These are phyloP conservation scores for Halesus radiatus DNA, from an alignment of 1,140 invertebrate species.

Conservation along the genomic window DNA sequence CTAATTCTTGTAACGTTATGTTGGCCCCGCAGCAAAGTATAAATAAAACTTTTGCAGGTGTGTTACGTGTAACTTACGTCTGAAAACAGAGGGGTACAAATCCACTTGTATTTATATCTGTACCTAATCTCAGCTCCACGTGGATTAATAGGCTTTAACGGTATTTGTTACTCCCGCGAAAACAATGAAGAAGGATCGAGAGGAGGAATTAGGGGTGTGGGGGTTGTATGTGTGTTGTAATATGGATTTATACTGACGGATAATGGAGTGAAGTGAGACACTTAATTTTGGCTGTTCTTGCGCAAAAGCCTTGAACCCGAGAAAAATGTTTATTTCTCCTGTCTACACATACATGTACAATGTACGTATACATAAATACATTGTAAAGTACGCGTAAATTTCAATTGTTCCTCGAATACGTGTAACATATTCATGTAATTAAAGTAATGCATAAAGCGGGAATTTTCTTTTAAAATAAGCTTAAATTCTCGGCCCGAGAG, in stretches of 20 bases:
- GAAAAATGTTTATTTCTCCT: background rate
- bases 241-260: constrained; percentile 2
- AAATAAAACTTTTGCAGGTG: too few relatives aligned
- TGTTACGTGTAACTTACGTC: too few relatives aligned
- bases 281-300: background rate
- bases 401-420: too few relatives aligned
- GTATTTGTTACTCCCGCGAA: background rate
- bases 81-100: too few relatives aligned
- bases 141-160: constrained; percentile 12
- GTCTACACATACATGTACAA: background rate
- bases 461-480: too few relatives aligned
- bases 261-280: background rate
- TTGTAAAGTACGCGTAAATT: too few relatives aligned
- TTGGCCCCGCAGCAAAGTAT: too few relatives aligned
- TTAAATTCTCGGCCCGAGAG: too few relatives aligned
- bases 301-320: background rate
- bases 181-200: constrained; percentile 2
- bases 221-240: background rate
- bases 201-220: background rate
- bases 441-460: too few relatives aligned
- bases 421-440: too few relatives aligned
- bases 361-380: too few relatives aligned
- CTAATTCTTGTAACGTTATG: too few relatives aligned
- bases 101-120: background rate
- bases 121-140: background rate